Base-by-base conservation (phyloP, 2,113 vertebrate species). In the Crotophaga sulcirostris region DNA sequence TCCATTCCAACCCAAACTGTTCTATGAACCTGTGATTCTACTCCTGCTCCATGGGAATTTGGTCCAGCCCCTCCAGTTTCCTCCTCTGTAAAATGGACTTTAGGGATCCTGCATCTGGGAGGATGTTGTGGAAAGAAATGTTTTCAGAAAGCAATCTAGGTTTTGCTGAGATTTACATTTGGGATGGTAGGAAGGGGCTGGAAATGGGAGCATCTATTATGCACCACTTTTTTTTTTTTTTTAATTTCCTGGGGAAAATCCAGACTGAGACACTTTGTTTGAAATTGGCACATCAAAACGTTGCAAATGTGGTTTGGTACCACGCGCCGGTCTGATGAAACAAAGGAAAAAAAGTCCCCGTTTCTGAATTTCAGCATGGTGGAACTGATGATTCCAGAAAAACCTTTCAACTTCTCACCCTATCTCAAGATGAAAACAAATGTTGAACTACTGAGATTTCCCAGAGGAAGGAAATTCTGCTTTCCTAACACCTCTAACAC, bases 321-420 rank as follows among this genome's bases (percentile, higher is more conserved):
- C 79, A 75, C 0, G 2, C 42, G 24, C 55, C 0, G 1, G 47
- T 70, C 52, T 90, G 93, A 94, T 94, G 90, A 96, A 95, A 94
- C 82, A 86, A 91, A 95, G 44, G 1, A 64, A 76, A 55, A 75
- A 78, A 77, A 78, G 68, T 64, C 79, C 90, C 38, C 5, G 4
- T 83, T 96, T 93, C 88, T 86, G 88, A 94, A 78, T 92, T 80
- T 96, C 79, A 81, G 68, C 5, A 1, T 93, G 47, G 79, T 84
- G 88, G 92, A 96, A 92, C 82, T 88, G 94, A 93, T 90, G 90
- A 91, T 96, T 96, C 95, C 92, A 89, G 91, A 74, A 93, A 87
- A 83, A 76, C 87, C 90, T 97, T 97, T 96, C 95, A 96, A 97
- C 93, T 97, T 95, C 96, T 97, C 94, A 95, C 94, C 94, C 94